These are phyloP conservation scores for Baccha elongata DNA, from an alignment of 2,888 invertebrate species.

Conservation along the genomic window DNA sequence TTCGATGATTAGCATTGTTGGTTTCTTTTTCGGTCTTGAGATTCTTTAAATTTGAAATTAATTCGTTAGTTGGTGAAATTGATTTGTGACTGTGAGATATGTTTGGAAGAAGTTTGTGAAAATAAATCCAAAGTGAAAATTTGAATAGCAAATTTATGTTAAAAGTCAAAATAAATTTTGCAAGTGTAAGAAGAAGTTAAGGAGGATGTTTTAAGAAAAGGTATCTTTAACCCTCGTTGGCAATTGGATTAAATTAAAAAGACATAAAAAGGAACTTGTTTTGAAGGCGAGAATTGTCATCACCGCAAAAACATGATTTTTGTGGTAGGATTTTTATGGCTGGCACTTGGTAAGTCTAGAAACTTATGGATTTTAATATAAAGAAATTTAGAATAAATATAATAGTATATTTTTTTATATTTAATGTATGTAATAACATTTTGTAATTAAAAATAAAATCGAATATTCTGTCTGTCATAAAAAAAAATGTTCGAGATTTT, in stretches of 20 bases:
- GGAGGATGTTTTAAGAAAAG: conserved; percentile 17
- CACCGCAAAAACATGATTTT: conserved; percentile 63
- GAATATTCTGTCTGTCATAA: too few relatives aligned
- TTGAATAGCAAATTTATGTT: conserved; percentile 47
- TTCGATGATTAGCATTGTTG: neutral
- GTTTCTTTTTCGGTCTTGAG: neutral
- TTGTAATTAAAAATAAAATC: too few relatives aligned
- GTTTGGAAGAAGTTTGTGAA: conserved; percentile 16
- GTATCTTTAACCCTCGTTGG: neutral
- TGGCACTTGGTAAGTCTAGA: conserved; percentile 58
- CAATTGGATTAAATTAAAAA: conserved; percentile 50
- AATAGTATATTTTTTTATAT: too few relatives aligned
- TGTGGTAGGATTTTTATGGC: conserved; percentile 68
- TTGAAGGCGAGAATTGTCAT: conserved; percentile 29
- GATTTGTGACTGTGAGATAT: too few relatives aligned
- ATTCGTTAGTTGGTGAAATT: conserved; percentile 23
- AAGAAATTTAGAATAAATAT: conserved; percentile 12
- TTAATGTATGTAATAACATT: too few relatives aligned
- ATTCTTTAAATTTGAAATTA: conserved; percentile 44
- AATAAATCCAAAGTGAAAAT: conserved; percentile 55
- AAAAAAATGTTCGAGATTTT: too few relatives aligned
- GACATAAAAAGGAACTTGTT: conserved; percentile 32
- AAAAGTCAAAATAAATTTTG: conserved; percentile 24
- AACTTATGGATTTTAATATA: neutral
- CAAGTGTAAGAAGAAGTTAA: neutral